Percentiles rank a stretch among this genome's conserved stretches.
Evolutionary conservation across 2,888 invertebrate genomes (phyloP).

Genomic region (Volucella zonaria): DNA sequence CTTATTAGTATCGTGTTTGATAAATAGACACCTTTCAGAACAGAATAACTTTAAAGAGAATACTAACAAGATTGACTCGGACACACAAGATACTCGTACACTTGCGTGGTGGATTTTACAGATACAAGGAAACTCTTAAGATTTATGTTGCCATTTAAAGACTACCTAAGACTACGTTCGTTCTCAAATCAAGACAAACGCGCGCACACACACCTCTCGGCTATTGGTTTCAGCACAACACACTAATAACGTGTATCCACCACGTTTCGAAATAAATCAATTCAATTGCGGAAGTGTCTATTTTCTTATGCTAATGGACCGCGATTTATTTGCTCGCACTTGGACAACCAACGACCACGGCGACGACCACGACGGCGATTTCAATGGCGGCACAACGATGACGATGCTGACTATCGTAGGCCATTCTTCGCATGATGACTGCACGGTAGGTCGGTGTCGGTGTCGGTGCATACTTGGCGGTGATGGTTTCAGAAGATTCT

Average conservation of each 20-base stretch:
- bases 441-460: not conserved
- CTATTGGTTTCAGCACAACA: slow-evolving; percentile 67
- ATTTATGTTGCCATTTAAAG: slow-evolving; percentile 48
- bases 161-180: slow-evolving; percentile 20
- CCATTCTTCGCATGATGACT: slow-evolving; percentile 9
- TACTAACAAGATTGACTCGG: not conserved
- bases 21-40: not conserved
- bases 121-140: slow-evolving; percentile 32
- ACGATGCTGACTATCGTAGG: slow-evolving; percentile 10
- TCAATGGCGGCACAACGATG: slow-evolving; percentile 12
- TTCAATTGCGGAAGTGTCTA: slow-evolving; percentile 72
- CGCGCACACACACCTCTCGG: slow-evolving; percentile 48
- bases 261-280: slow-evolving; percentile 67
- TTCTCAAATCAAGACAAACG: slow-evolving; percentile 49
- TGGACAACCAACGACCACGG: slow-evolving; percentile 15
- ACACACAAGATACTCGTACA: not conserved
- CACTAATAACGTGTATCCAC: slow-evolving; percentile 62
- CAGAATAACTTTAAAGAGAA: not conserved
- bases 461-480: slow-evolving; percentile 1
- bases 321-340: slow-evolving; percentile 69
- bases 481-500: slow-evolving; percentile 18
- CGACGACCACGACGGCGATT: slow-evolving; percentile 23
- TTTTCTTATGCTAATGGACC: slow-evolving; percentile 68
- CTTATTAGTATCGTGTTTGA: too few relatives aligned
- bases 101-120: slow-evolving; percentile 19